These are phyloP conservation scores for Apamea monoglypha DNA, from an alignment of 2,888 invertebrate genomes.

Conservation along the genomic window DNA sequence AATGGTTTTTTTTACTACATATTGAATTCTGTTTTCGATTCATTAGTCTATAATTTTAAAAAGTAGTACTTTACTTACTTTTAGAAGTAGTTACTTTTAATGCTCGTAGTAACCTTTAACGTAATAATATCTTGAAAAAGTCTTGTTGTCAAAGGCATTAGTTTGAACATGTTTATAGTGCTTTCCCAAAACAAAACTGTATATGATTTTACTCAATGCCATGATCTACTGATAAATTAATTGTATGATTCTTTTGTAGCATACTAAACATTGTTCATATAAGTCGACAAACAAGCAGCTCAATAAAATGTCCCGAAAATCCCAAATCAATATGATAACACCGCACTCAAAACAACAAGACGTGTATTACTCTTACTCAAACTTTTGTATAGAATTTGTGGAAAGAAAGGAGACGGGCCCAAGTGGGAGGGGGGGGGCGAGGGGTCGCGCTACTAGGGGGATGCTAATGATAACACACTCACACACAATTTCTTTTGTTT, in stretches of 20 bases:
- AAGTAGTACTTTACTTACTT: too few species aligned
- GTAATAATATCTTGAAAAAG: background rate
- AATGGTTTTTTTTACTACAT: background rate
- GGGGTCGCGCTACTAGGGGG: constrained; percentile 47
- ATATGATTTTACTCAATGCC: background rate
- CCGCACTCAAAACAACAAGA: constrained; percentile 80
- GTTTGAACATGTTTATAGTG: too few species aligned
- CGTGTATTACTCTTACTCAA: constrained; percentile 89
- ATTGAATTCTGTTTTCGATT: background rate
- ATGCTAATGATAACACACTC: constrained; percentile 81
- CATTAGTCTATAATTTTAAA: background rate
- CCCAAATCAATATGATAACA: constrained; percentile 60
- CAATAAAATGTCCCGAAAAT: constrained; percentile 6
- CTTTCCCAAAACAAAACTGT: background rate
- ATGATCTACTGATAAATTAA: background rate
- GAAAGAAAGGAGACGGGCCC: constrained; percentile 78
- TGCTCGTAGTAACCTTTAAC: background rate
- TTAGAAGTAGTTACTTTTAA: too few species aligned
- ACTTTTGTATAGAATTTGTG: constrained; percentile 88
- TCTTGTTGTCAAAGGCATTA: background rate
- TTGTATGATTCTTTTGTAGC: too few species aligned
- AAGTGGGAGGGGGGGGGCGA: constrained; percentile 45
- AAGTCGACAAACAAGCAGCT: background rate
- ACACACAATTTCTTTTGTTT: constrained; percentile 79
- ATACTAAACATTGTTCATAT: too few species aligned